A percentile compares a stretch with the other conserved stretches of the same genome.
These are phyloP conservation scores for Isoperla grammatica DNA, from an alignment of 2,888 invertebrate species.

Conservation along the genomic window DNA sequence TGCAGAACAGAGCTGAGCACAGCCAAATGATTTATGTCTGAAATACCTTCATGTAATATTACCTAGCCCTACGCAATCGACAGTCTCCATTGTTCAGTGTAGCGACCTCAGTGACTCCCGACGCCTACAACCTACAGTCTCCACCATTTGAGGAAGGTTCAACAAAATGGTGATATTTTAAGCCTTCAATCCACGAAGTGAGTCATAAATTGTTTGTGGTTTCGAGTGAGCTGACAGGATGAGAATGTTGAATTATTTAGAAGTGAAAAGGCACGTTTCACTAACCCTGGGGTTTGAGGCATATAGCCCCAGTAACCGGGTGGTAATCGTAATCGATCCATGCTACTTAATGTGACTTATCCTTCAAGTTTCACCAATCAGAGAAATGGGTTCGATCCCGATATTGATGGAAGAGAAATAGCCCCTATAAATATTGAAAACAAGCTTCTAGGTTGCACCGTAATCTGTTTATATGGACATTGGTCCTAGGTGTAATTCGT, in stretches of 20 bases:
- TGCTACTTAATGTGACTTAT: constrained; percentile 6
- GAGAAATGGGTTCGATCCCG: constrained; percentile 5
- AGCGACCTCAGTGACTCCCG: background rate
- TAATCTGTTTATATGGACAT: too few species aligned
- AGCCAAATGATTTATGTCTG: constrained; percentile 7
- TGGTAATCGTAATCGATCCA: background rate
- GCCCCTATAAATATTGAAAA: constrained; percentile 7
- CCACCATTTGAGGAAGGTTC: background rate
- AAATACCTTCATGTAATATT: background rate
- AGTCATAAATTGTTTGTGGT: constrained; percentile 11
- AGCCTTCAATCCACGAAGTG: constrained; percentile 10
- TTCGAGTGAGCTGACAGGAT: constrained; percentile 2
- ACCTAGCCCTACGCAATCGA: background rate
- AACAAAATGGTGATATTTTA: constrained; percentile 8
- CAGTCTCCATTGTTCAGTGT: background rate
- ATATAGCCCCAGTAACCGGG: background rate
- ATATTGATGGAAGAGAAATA: constrained; percentile 4
- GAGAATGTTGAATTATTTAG: constrained; percentile 10
- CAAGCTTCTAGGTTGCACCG: too few species aligned
- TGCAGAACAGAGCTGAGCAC: constrained; percentile 7
- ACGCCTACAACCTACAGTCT: background rate
- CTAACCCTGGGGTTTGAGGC: background rate
- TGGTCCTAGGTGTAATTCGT: too few species aligned
- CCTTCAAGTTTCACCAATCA: constrained; percentile 9
- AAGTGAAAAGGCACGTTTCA: constrained; percentile 4